Conservation (phyloP, 2,797 vertebrate genomes). For the Artibeus lituratus region DNA sequence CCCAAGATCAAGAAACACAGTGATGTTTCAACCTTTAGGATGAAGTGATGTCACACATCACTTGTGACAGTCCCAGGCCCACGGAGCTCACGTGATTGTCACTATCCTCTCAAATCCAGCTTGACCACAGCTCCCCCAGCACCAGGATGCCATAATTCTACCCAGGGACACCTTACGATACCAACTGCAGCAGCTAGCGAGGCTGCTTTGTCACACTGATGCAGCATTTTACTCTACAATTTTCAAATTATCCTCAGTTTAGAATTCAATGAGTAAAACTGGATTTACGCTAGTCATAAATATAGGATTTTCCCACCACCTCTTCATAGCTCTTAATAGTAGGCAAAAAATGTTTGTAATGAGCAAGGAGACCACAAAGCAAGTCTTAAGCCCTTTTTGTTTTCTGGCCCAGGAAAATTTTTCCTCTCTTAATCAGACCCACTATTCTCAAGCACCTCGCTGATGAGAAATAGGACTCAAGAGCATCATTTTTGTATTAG, state of each 20-base stretch:
- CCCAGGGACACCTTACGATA: not conserved
- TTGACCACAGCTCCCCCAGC: not conserved
- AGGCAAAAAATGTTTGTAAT: constrained; percentile 21
- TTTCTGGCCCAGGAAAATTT: constrained; percentile 29
- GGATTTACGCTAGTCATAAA: constrained; percentile 49
- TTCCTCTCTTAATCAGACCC: constrained; percentile 60
- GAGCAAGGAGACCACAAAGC: constrained; percentile 31
- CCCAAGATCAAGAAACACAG: not conserved
- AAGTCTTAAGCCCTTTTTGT: not conserved
- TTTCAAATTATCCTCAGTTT: constrained; percentile 49
- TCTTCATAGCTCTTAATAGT: not conserved
- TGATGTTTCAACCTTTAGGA: not conserved
- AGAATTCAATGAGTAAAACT: constrained; percentile 56
- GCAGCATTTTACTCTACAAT: constrained; percentile 30
- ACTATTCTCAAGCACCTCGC: constrained; percentile 40
- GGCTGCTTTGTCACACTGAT: not conserved
- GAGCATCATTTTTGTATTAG: constrained; percentile 43
- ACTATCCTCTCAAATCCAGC: not conserved
- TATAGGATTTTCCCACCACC: not conserved
- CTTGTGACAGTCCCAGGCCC: not conserved
- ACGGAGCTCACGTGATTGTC: not conserved
- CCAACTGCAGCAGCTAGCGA: not conserved
- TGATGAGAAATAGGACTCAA: constrained; percentile 39
- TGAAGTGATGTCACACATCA: not conserved
- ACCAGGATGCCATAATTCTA: not conserved